phyloP scores from a whole-genome alignment of 2,888 invertebrate genomes.

The Siphlonurus alternatus region DNA sequence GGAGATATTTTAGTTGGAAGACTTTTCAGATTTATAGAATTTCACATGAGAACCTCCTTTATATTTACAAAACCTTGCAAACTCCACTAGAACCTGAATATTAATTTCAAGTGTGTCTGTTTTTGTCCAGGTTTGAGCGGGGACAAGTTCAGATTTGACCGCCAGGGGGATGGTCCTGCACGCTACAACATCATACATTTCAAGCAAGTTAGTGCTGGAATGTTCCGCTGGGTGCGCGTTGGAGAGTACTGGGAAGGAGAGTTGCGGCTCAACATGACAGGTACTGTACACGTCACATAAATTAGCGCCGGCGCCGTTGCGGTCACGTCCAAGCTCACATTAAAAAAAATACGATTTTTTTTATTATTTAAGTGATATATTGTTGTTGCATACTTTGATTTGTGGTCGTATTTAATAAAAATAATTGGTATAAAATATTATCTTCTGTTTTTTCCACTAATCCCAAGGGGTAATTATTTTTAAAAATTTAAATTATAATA shows the following conservation, averaged over 20 bases:
- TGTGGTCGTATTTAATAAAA: too few relatives aligned
- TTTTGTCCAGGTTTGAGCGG: slow-evolving; percentile 82
- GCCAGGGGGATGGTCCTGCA: slow-evolving; percentile 83
- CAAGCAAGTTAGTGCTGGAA: slow-evolving; percentile 56
- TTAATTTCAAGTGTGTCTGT: too few relatives aligned
- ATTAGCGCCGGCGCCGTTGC: not conserved
- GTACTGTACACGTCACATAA: slow-evolving; percentile 30
- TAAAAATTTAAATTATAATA: too few relatives aligned
- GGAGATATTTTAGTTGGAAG: too few relatives aligned
- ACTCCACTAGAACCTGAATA: too few relatives aligned
- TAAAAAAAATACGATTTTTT: not conserved
- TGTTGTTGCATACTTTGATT: too few relatives aligned
- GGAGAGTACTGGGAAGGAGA: slow-evolving; percentile 75
- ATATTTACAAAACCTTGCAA: too few relatives aligned
- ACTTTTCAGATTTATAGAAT: too few relatives aligned
- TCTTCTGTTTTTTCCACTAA: too few relatives aligned
- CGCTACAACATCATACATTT: slow-evolving; percentile 93
- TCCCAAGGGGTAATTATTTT: too few relatives aligned
- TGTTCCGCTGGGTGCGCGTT: slow-evolving; percentile 71
- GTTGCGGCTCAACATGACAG: slow-evolving; percentile 58
- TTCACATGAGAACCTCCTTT: too few relatives aligned
- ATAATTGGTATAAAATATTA: too few relatives aligned
- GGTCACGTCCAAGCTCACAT: not conserved
- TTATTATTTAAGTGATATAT: not conserved
- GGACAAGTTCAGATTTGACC: slow-evolving; percentile 78